phyloP scores from a whole-genome alignment of 2,888 invertebrate genomes.

The Drosophila ezoana region DNA sequence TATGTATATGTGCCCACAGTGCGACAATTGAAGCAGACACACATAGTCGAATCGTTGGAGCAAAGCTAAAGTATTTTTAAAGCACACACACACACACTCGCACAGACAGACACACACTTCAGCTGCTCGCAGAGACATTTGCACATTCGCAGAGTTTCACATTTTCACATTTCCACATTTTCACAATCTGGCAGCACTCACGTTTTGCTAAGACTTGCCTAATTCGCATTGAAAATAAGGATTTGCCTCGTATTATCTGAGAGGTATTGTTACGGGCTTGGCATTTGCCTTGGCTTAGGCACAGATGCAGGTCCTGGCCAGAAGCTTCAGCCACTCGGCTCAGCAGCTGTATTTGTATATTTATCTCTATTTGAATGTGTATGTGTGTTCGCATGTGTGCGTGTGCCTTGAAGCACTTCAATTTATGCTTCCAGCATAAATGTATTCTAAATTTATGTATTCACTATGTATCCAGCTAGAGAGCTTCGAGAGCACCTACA shows the following conservation, averaged over 20 bases:
- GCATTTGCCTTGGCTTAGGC: slow-evolving; percentile 16
- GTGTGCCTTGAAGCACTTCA: slow-evolving; percentile 9
- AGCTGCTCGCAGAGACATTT: slow-evolving; percentile 22
- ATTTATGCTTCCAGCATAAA: slow-evolving; percentile 6
- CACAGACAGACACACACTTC: not conserved
- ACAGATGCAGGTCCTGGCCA: slow-evolving; percentile 4
- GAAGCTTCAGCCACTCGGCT: not conserved
- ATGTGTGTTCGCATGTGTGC: not conserved
- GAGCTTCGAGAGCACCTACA: not conserved
- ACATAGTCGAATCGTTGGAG: slow-evolving; percentile 9
- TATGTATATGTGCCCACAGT: slow-evolving; percentile 7
- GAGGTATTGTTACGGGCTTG: slow-evolving; percentile 32
- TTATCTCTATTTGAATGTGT: not conserved
- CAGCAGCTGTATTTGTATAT: not conserved
- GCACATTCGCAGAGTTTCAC: slow-evolving; percentile 28
- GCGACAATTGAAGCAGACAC: slow-evolving; percentile 16
- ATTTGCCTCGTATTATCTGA: slow-evolving; percentile 38
- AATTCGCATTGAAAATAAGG: slow-evolving; percentile 57
- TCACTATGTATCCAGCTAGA: not conserved
- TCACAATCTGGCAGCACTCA: slow-evolving; percentile 25
- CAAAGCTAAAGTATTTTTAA: slow-evolving; percentile 25
- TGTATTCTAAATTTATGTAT: not conserved
- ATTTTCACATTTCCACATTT: slow-evolving; percentile 5
- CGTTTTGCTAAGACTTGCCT: slow-evolving; percentile 35
- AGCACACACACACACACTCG: slow-evolving; percentile 7